phyloP scores from a whole-genome alignment of 2,113 vertebrate species.

The Sceloporus tristichus region DNA sequence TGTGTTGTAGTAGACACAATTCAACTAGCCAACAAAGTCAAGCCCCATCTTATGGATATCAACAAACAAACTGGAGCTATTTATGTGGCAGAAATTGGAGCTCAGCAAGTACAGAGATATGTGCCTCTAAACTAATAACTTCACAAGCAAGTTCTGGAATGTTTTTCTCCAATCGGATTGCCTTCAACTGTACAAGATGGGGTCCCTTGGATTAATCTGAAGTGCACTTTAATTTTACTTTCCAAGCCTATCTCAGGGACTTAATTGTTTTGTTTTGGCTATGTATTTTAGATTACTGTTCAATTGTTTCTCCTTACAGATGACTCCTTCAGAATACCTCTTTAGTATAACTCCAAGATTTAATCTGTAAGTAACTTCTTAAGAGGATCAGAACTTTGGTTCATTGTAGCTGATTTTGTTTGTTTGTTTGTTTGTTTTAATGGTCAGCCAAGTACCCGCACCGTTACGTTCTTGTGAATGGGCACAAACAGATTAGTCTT shows the following conservation, averaged over 20 bases:
- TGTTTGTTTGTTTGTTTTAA: neutral
- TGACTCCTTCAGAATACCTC: neutral
- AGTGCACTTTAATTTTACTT: neutral
- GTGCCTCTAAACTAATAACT: conserved; percentile 71
- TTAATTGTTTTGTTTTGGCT: neutral
- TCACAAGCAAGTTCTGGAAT: neutral
- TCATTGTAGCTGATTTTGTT: too few species aligned
- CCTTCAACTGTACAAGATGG: neutral
- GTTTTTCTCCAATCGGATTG: neutral
- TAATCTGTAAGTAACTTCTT: neutral
- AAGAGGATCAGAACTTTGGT: neutral
- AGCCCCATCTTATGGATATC: conserved; percentile 91
- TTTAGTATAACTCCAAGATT: neutral
- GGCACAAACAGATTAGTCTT: neutral
- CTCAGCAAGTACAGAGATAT: conserved; percentile 93
- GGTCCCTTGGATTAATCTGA: conserved; percentile 7
- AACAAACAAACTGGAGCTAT: conserved; percentile 85
- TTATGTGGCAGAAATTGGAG: conserved; percentile 94
- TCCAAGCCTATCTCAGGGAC: conserved; percentile 17
- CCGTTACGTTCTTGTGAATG: neutral
- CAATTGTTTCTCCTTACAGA: neutral
- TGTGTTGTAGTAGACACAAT: conserved; percentile 85
- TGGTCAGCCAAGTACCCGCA: neutral
- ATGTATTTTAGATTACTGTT: neutral
- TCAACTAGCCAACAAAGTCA: conserved; percentile 89